These are phyloP conservation scores for Phylloscopus whistleri DNA, from an alignment of 2,113 vertebrate genomes.

Conservation along the genomic window DNA sequence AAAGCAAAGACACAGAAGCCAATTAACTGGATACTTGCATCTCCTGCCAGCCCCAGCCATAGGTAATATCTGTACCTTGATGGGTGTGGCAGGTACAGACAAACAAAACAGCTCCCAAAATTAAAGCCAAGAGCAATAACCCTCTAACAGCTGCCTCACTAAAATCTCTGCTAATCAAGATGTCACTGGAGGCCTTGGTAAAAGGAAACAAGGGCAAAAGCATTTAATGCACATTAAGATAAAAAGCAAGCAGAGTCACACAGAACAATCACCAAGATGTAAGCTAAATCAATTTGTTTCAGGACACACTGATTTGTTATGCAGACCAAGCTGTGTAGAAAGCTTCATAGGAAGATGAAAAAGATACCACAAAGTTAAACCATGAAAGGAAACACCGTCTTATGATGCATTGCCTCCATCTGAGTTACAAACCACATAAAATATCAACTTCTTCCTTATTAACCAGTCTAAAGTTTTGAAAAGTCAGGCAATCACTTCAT, in stretches of 20 bases:
- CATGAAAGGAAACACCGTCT: background rate
- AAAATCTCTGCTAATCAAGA: background rate
- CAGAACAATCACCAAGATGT: background rate
- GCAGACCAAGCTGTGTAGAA: background rate
- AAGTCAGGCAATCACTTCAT: background rate
- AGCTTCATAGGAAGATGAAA: background rate
- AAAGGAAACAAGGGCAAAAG: background rate
- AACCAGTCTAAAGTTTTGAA: fast-evolving
- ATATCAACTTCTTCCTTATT: background rate
- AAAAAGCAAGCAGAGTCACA: background rate
- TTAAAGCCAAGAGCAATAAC: background rate
- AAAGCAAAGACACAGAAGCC: background rate
- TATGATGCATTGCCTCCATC: background rate
- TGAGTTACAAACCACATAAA: background rate
- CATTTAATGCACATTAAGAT: background rate
- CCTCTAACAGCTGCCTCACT: background rate
- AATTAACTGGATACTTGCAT: background rate
- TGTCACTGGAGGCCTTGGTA: background rate
- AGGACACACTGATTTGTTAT: background rate
- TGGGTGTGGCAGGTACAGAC: background rate
- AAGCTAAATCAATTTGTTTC: background rate
- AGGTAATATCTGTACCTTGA: background rate
- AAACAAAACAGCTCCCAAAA: background rate
- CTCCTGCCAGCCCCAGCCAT: background rate
- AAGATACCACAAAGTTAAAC: background rate